Conservation (phyloP, 2,113 vertebrate genomes). For the Silurus meridionalis region DNA sequence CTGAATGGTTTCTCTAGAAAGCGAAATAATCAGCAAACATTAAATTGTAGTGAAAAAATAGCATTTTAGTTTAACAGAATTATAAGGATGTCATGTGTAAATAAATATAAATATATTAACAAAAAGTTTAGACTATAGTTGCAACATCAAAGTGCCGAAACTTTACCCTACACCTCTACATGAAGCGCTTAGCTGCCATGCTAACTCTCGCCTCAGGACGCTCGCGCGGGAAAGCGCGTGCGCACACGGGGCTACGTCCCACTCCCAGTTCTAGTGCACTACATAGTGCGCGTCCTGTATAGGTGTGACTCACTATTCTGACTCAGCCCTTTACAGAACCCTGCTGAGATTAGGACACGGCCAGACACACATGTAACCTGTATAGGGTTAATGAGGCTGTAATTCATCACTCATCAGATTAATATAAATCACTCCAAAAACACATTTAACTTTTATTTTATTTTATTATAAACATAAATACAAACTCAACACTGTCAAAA, state of each 20-base stretch:
- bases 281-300: not conserved
- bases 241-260: not conserved
- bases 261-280: not conserved
- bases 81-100: not conserved
- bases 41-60: not conserved
- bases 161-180: not conserved
- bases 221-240: not conserved
- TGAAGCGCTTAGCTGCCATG: not conserved
- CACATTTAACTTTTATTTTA: not conserved
- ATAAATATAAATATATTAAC: not conserved
- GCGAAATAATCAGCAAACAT: not conserved
- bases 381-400: not conserved
- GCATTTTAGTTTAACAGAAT: not conserved
- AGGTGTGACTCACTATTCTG: too few species aligned
- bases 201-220: not conserved
- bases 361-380: not conserved
- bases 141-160: too few species aligned
- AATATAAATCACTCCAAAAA: not conserved
- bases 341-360: not conserved
- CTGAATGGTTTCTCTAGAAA: not conserved
- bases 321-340: not conserved
- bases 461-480: conserved; percentile 7
- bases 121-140: not conserved
- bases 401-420: too few species aligned
- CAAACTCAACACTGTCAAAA: not conserved